Base-by-base conservation (phyloP, 2,888 invertebrate species). In the Drosophila paranaensis region DNA sequence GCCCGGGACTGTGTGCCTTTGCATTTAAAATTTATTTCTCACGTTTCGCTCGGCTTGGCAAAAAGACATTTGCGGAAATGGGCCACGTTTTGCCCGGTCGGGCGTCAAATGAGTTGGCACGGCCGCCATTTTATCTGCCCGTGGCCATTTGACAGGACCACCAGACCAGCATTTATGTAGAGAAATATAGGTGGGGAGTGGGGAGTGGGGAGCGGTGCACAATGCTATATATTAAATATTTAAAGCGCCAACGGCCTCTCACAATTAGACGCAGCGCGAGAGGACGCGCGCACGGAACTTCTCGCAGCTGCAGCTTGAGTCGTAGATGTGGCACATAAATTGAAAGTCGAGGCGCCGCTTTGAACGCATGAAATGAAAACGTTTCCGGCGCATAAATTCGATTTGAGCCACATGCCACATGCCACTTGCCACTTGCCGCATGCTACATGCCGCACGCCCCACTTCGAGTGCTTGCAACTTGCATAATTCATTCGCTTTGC, bases 61-160 rank as follows among this genome's bases (percentile, higher is more conserved):
- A 74, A 77, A 74, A 65, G 74, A 75, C 78, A 78, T 78, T 79
- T 78, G 66, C 75, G 79, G 78, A 78, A 78, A 78, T 75, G 75
- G 74, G 69, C 61, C 61, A 75, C 69, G 77, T 75, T 77, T 75
- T 62, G 85, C 77, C 60, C 65, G 74, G 66, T 69, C 71, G 68
- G 75, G 74, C 85, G 68, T 74, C 80, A 75, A 82, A 82, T 82
- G 80, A 77, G 84, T 81, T 83, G 82, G 71, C 74, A 71, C 69
- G 63, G 70, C 61, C 62, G 66, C 71, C 74, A 74, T 77, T 81
- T 79, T 70, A 71, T 79, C 72, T 63, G 64, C 62, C 37, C 45
- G 48, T 64, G 71, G 62, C 60, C 64, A 77, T 58, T 58, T 58
- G 30, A 37, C 48, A 48, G 58, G 39, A 58, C 20, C 48, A 20